A percentile compares a stretch with the other conserved stretches of the same genome.
These are phyloP conservation scores for Micrasema longulum DNA, from an alignment of 1,140 invertebrate species.

Conservation along the genomic window DNA sequence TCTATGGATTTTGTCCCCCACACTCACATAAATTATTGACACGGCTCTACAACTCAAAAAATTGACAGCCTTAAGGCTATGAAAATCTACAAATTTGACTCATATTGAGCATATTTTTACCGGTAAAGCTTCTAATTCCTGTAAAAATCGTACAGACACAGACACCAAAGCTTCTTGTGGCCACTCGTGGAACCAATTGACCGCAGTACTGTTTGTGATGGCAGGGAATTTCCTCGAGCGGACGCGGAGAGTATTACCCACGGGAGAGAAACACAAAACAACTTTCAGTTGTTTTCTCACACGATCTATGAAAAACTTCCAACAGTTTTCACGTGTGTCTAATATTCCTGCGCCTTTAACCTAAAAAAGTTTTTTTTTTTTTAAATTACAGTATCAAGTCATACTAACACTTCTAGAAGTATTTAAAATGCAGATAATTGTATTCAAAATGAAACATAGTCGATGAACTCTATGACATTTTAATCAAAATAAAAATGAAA, in stretches of 20 bases:
- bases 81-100: too few relatives aligned
- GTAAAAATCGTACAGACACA: slow-evolving; percentile 89
- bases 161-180: slow-evolving; percentile 95
- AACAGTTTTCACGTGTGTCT: slow-evolving; percentile 95
- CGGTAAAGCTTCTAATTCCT: slow-evolving; percentile 83
- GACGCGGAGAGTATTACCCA: slow-evolving; percentile 90
- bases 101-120: too few relatives aligned
- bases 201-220: slow-evolving; percentile 90
- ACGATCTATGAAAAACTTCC: slow-evolving; percentile 97
- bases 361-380: slow-evolving; percentile 59
- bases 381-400: background rate
- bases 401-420: background rate
- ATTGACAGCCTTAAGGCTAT: too few relatives aligned
- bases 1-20: too few relatives aligned
- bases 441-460: too few relatives aligned
- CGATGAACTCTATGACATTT: too few relatives aligned
- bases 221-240: slow-evolving; percentile 95
- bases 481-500: too few relatives aligned
- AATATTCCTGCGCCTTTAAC: slow-evolving; percentile 86
- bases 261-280: slow-evolving; percentile 94
- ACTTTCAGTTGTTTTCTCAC: slow-evolving; percentile 92
- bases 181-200: slow-evolving; percentile 99
- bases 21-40: too few relatives aligned
- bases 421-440: too few relatives aligned
- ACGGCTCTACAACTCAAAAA: too few relatives aligned